These are phyloP conservation scores for Drosophila orena DNA, from an alignment of 1,140 invertebrate genomes.

Conservation along the genomic window DNA sequence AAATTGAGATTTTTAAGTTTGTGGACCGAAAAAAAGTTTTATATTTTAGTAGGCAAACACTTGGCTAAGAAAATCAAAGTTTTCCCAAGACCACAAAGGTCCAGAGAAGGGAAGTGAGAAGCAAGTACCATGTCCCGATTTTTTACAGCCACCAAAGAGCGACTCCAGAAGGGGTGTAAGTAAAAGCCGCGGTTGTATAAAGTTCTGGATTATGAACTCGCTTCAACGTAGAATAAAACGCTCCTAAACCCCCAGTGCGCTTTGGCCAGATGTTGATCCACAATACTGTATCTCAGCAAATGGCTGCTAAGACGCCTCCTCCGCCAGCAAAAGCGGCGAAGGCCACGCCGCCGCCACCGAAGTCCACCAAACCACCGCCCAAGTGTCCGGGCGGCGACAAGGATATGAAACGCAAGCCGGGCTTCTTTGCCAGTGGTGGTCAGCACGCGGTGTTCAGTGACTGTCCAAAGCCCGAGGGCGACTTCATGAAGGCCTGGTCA, in stretches of 20 bases:
- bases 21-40: constrained; percentile 34
- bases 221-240: neutral
- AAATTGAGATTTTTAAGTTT: constrained; percentile 22
- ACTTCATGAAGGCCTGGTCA: constrained; percentile 47
- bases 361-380: constrained; percentile 4
- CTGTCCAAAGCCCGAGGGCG: constrained; percentile 58
- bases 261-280: constrained; percentile 20
- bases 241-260: constrained; percentile 23
- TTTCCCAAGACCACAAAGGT: neutral
- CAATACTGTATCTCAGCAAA: constrained; percentile 18
- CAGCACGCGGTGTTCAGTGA: constrained; percentile 58
- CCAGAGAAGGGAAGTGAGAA: neutral
- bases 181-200: neutral
- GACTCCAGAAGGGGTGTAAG: constrained; percentile 52
- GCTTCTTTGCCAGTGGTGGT: constrained; percentile 60
- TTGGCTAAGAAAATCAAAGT: constrained; percentile 4
- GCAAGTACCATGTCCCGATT: constrained; percentile 58
- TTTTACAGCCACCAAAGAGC: constrained; percentile 38
- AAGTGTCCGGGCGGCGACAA: constrained; percentile 27
- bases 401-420: constrained; percentile 24
- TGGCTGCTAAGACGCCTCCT: constrained; percentile 16
- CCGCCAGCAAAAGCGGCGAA: neutral
- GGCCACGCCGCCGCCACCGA: constrained; percentile 4
- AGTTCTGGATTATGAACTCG: neutral
- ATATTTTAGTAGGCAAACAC: constrained; percentile 36